Conservation (phyloP, 2,113 vertebrate genomes). For the Onychorhynchus coronatus region DNA sequence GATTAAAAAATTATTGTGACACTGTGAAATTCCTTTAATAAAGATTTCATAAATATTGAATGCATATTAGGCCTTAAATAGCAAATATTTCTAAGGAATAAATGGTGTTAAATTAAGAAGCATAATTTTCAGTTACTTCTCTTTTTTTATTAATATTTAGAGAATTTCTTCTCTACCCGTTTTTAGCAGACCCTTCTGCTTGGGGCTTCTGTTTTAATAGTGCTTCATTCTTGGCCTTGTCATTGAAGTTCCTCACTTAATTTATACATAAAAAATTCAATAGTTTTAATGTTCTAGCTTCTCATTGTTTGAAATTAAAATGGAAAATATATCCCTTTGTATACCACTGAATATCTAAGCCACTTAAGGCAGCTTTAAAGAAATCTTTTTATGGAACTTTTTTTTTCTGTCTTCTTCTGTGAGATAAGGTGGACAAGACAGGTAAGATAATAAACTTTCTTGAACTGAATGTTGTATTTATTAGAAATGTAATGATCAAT, state of each 20-base stretch:
- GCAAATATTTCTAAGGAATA: conserved; percentile 57
- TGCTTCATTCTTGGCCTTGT: not conserved
- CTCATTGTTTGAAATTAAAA: not conserved
- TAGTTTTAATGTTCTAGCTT: not conserved
- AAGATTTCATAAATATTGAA: conserved; percentile 42
- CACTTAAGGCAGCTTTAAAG: not conserved
- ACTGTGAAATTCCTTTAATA: conserved; percentile 20
- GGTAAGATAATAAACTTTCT: not conserved
- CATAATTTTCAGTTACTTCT: not conserved
- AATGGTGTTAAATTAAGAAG: conserved; percentile 19
- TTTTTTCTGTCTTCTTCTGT: not conserved
- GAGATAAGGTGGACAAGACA: not conserved
- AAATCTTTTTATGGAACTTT: not conserved
- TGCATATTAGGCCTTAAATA: conserved; percentile 27
- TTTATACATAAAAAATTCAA: not conserved
- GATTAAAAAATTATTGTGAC: not conserved
- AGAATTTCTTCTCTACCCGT: not conserved
- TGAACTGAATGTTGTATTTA: not conserved
- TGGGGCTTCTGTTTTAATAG: not conserved
- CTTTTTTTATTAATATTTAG: conserved; percentile 45
- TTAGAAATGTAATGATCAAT: not conserved
- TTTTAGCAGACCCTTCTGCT: not conserved
- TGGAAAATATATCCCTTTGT: not conserved
- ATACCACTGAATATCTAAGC: not conserved
- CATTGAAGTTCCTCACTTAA: conserved; percentile 9